These are phyloP conservation scores for Drosophila lacertosa DNA, from an alignment of 1,140 invertebrate genomes.

Conservation along the genomic window DNA sequence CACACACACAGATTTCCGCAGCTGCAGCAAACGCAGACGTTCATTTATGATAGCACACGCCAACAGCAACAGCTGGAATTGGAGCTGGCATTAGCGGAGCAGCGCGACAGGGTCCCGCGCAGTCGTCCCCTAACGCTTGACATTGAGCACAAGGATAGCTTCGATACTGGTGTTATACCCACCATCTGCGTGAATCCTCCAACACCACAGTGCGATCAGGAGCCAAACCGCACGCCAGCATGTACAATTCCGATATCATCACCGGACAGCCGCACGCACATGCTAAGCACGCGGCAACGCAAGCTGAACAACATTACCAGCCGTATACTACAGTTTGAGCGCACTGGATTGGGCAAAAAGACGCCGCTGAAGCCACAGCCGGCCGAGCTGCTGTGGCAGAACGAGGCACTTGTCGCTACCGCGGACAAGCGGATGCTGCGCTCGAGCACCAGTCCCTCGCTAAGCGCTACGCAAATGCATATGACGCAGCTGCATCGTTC, in stretches of 20 bases:
- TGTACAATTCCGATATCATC: neutral
- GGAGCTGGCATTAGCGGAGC: neutral
- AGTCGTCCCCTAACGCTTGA: slow-evolving; percentile 43
- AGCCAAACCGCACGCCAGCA: slow-evolving; percentile 12
- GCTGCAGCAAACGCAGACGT: slow-evolving; percentile 57
- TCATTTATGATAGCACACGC: slow-evolving; percentile 62
- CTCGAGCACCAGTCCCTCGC: slow-evolving; percentile 56
- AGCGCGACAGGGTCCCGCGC: neutral
- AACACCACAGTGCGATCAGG: slow-evolving; percentile 45
- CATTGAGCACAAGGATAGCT: neutral
- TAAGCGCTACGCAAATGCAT: slow-evolving; percentile 1
- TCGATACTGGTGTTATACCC: slow-evolving; percentile 32
- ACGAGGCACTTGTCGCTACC: neutral
- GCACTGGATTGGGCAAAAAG: neutral
- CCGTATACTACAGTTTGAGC: slow-evolving; percentile 62
- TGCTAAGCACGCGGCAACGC: slow-evolving; percentile 10
- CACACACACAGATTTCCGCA: slow-evolving; percentile 13
- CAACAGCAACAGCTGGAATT: neutral
- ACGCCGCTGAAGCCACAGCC: neutral
- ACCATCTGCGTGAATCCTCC: slow-evolving; percentile 74
- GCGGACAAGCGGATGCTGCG: slow-evolving; percentile 45
- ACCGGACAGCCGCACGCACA: neutral
- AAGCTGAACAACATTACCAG: slow-evolving; percentile 57
- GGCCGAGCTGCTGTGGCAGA: slow-evolving; percentile 37
- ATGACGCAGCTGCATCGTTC: slow-evolving; percentile 78